Evolutionary conservation across 2,888 invertebrate species (phyloP).

Genomic region (Ectemnius lituratus): DNA sequence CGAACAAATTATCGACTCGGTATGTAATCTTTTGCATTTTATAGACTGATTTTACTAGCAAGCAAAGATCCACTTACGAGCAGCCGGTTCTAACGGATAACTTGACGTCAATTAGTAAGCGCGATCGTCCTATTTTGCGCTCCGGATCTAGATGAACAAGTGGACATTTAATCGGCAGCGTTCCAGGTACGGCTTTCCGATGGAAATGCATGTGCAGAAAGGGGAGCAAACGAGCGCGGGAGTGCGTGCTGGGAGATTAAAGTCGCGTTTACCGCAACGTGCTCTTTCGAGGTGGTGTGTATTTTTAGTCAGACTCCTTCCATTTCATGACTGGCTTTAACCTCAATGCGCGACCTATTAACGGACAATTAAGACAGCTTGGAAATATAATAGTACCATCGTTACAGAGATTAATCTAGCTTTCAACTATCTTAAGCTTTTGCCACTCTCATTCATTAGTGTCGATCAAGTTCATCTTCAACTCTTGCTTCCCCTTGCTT

Average conservation of each 20-base stretch:
- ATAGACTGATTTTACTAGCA: too few relatives aligned
- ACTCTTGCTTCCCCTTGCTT: too few relatives aligned
- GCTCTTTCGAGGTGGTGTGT: constrained; percentile 13
- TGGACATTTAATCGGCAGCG: background rate
- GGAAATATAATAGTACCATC: too few relatives aligned
- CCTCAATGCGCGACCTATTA: constrained; percentile 19
- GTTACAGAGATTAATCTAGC: too few relatives aligned
- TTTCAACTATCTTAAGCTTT: too few relatives aligned
- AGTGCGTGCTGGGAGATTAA: constrained; percentile 16
- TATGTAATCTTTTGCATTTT: too few relatives aligned
- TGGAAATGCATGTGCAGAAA: background rate
- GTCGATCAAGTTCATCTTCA: too few relatives aligned
- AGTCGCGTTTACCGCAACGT: constrained; percentile 35
- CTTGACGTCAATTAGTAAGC: background rate
- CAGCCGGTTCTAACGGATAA: too few relatives aligned
- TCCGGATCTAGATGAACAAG: constrained; percentile 12
- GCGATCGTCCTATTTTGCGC: constrained; percentile 3
- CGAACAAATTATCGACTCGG: too few relatives aligned
- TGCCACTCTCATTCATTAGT: too few relatives aligned
- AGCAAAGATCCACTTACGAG: too few relatives aligned
- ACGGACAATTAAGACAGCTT: constrained; percentile 2
- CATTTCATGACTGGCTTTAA: constrained; percentile 5
- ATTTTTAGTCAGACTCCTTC: constrained; percentile 20
- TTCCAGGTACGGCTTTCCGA: background rate
- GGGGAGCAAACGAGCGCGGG: background rate